Conservation (phyloP, 1,140 invertebrate species). For the Drosophila murphyi region DNA sequence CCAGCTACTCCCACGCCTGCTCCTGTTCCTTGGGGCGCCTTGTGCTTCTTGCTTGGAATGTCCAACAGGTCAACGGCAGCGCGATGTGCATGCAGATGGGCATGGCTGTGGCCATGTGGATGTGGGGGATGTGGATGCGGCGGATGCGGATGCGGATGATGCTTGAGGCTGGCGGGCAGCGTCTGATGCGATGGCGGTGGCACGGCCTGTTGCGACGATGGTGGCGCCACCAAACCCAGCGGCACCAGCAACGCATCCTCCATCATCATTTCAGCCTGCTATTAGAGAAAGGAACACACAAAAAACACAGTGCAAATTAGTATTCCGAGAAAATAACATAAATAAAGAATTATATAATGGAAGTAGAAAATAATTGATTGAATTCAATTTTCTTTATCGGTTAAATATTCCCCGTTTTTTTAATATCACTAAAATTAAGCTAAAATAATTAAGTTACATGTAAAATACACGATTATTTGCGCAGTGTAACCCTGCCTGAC, state of each 20-base stretch:
- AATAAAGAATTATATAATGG: too few species aligned
- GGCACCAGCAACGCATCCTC: slow-evolving; percentile 62
- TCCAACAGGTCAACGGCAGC: slow-evolving; percentile 84
- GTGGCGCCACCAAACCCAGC: slow-evolving; percentile 45
- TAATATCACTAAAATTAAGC: too few species aligned
- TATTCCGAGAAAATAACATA: background rate
- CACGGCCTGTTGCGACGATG: slow-evolving; percentile 47
- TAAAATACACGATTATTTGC: background rate
- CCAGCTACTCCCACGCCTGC: too few species aligned
- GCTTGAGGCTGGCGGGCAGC: slow-evolving; percentile 57
- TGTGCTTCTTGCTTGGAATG: slow-evolving; percentile 85
- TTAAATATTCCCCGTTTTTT: too few species aligned
- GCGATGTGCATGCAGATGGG: slow-evolving; percentile 64
- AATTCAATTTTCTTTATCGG: too few species aligned
- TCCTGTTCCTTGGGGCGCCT: slow-evolving; percentile 20
- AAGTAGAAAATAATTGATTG: too few species aligned
- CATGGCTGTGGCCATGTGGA: slow-evolving; percentile 84
- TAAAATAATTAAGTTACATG: too few species aligned
- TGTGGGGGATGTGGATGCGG: slow-evolving; percentile 78
- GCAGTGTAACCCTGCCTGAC: background rate
- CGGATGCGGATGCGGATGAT: slow-evolving; percentile 84
- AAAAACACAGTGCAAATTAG: background rate
- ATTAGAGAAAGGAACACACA: slow-evolving; percentile 1
- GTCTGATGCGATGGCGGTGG: slow-evolving; percentile 51
- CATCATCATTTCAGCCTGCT: slow-evolving; percentile 72